A percentile compares a stretch with the other conserved stretches of the same genome.
Conservation (phyloP, 2,888 invertebrate species). For the Polyommatus iphigenia region DNA sequence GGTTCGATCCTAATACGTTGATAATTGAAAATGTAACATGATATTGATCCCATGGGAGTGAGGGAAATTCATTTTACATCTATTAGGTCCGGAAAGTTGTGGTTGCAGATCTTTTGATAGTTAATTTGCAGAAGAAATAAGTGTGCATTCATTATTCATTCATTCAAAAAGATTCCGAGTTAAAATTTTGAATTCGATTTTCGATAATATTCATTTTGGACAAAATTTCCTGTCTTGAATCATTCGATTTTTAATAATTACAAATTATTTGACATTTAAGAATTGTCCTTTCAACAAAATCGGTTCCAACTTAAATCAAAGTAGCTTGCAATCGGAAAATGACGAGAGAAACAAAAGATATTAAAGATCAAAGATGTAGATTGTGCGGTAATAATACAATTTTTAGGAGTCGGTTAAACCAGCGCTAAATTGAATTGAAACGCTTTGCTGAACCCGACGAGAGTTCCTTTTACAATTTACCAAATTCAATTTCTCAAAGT, state of each 20-base stretch:
- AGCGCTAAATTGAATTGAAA: constrained; percentile 69
- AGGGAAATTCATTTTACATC: constrained; percentile 15
- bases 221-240: no score
- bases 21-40: constrained; percentile 33
- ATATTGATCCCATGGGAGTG: constrained; percentile 25
- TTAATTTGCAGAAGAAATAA: background rate
- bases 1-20: constrained; percentile 39
- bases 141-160: no score
- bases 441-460: constrained; percentile 53
- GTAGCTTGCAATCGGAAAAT: constrained; percentile 7
- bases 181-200: background rate
- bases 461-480: constrained; percentile 56
- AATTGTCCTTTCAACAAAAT: background rate
- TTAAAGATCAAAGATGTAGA: constrained; percentile 27
- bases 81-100: constrained; percentile 20
- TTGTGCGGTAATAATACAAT: constrained; percentile 55
- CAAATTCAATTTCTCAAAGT: constrained; percentile 59
- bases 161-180: background rate
- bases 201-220: no score
- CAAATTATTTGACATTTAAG: background rate
- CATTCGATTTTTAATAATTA: background rate
- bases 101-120: background rate
- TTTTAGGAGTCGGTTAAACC: constrained; percentile 54
- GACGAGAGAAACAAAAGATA: constrained; percentile 3
- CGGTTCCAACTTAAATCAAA: background rate